phyloP scores from a whole-genome alignment of 2,113 vertebrate genomes.

The Stercorarius parasiticus region DNA sequence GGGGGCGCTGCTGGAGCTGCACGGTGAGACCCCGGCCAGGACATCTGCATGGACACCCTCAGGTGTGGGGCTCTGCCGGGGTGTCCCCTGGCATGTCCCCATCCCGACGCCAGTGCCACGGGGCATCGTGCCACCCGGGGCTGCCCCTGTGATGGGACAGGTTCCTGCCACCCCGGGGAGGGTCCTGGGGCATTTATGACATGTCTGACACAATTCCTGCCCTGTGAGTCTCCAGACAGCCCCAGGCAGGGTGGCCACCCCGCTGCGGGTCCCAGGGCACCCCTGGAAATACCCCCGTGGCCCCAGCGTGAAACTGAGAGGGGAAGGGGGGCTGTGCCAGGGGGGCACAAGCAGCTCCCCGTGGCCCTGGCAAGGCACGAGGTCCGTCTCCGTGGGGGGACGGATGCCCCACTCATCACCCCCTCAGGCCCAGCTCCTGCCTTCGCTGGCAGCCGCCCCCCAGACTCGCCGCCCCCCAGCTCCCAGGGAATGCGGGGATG shows the following conservation, averaged over 20 bases:
- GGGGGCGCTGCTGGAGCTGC: not conserved
- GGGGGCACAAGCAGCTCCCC: not conserved
- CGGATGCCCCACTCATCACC: not conserved
- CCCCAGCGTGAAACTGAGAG: not conserved
- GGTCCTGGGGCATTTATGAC: not conserved
- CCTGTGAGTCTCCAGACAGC: not conserved
- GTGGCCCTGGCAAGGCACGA: not conserved
- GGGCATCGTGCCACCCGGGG: not conserved
- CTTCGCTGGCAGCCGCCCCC: not conserved
- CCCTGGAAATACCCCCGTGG: not conserved
- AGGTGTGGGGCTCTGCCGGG: not conserved
- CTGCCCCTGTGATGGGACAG: accelerated
- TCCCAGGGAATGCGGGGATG: not conserved
- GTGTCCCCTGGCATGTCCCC: not conserved
- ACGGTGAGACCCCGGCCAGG: not conserved
- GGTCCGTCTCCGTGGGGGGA: accelerated
- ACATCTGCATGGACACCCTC: not conserved
- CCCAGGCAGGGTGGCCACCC: not conserved
- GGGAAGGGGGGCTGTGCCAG: no score
- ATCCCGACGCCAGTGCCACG: accelerated
- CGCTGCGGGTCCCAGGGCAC: accelerated
- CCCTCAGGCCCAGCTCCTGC: not conserved
- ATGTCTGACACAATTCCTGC: not conserved
- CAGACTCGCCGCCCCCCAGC: not conserved
- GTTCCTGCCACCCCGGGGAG: not conserved